A percentile compares a stretch with the other conserved stretches of the same genome.
Conservation (phyloP, 2,113 vertebrate genomes). For the Salvelinus fontinalis region DNA sequence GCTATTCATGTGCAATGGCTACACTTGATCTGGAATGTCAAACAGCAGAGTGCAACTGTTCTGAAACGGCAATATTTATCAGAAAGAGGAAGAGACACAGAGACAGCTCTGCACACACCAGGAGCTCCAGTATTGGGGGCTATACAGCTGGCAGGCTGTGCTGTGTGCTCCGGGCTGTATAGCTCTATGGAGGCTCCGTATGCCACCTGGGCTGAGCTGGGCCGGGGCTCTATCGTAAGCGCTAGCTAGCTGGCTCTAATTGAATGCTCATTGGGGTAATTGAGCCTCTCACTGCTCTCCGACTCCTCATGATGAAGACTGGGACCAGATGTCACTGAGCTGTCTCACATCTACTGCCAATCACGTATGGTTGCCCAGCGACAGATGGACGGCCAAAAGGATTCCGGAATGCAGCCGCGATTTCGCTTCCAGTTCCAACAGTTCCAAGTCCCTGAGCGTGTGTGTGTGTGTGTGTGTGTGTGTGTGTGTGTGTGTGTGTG, state of each 20-base stretch:
- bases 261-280: constrained; percentile 97
- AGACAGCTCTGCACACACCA: background rate
- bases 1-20: no score
- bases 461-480: constrained; percentile 26
- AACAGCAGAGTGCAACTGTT: no score
- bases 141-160: background rate
- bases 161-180: background rate
- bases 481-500: background rate
- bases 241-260: constrained; percentile 80
- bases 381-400: constrained; percentile 90
- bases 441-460: constrained; percentile 51
- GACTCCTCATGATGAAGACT: constrained; percentile 95
- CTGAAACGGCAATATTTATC: no score
- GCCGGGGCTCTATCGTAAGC: background rate
- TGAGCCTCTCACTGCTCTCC: constrained; percentile 93
- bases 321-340: constrained; percentile 94
- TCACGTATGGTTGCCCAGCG: constrained; percentile 80
- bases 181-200: background rate
- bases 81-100: no score
- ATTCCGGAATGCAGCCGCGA: constrained; percentile 78
- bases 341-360: constrained; percentile 95
- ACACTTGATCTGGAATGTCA: no score
- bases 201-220: background rate
- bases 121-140: background rate
- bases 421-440: constrained; percentile 27